A percentile compares a stretch with the other conserved stretches of the same genome.
phyloP scores from a whole-genome alignment of 2,797 vertebrate genomes.

The Fringilla coelebs region DNA sequence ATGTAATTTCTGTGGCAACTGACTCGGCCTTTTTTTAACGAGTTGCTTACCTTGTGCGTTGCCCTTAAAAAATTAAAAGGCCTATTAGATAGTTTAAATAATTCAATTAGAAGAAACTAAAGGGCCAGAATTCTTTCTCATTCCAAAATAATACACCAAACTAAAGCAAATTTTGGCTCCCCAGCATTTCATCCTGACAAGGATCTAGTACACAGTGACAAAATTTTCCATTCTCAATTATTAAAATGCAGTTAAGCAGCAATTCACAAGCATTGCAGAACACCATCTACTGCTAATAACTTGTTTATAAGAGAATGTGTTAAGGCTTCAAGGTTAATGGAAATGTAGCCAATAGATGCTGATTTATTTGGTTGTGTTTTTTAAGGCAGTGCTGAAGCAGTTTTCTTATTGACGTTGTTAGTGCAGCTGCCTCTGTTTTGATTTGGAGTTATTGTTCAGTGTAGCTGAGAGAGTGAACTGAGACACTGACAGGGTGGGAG shows the following conservation, averaged over 20 bases:
- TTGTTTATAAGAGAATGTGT: background rate
- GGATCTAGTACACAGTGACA: background rate
- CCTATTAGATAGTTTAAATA: background rate
- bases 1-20: background rate
- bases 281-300: background rate
- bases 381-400: background rate
- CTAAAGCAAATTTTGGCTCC: background rate
- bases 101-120: background rate
- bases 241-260: constrained; percentile 34
- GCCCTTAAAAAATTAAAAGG: background rate
- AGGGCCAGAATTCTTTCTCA: background rate
- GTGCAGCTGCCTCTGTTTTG: constrained; percentile 51
- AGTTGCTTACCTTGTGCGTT: background rate
- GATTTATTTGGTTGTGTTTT: background rate
- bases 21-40: background rate
- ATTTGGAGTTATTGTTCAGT: constrained; percentile 57
- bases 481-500: constrained; percentile 50
- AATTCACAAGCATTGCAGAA: background rate
- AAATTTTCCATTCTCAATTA: constrained; percentile 46
- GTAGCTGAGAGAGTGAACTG: constrained; percentile 41
- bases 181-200: background rate
- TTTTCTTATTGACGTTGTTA: background rate
- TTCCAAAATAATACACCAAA: background rate
- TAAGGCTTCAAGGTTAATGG: background rate
- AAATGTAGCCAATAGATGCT: background rate